These are phyloP conservation scores for Conomelus anceps DNA, from an alignment of 2,888 invertebrate species.

Conservation along the genomic window DNA sequence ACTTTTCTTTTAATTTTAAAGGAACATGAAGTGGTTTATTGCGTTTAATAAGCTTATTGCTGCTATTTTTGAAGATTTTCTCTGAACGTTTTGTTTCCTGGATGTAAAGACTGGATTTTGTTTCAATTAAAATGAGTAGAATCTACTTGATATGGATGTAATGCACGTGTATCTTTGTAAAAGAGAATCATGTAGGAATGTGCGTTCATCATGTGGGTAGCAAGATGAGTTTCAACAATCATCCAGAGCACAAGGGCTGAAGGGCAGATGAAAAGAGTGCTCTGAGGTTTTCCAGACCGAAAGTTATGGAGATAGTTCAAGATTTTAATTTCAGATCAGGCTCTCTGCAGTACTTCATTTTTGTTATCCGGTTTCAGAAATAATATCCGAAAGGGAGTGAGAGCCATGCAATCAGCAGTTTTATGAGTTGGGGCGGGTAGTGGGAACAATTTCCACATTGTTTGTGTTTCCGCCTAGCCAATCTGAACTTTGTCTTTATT, in stretches of 20 bases:
- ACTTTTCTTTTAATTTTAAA: no score
- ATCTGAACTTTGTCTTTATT: slow-evolving; percentile 7
- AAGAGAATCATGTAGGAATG: neutral
- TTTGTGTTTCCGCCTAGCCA: slow-evolving; percentile 5
- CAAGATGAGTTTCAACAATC: neutral
- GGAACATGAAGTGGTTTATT: neutral
- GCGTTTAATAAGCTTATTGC: no score
- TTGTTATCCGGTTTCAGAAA: neutral
- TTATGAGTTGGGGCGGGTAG: neutral
- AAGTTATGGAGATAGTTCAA: neutral
- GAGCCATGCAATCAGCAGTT: neutral
- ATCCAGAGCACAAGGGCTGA: neutral
- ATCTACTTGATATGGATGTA: neutral
- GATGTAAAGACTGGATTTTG: neutral
- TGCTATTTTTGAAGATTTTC: no score
- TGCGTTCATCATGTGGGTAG: neutral
- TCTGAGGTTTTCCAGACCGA: neutral
- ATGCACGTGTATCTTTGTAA: neutral
- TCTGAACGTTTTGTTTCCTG: no score
- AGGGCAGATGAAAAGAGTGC: neutral
- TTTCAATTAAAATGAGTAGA: neutral
- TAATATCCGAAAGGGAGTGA: neutral
- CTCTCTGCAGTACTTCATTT: neutral
- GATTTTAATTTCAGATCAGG: neutral
- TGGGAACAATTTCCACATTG: slow-evolving; percentile 6